Conservation (phyloP, 2,888 invertebrate genomes). For the Cetonia aurata region DNA sequence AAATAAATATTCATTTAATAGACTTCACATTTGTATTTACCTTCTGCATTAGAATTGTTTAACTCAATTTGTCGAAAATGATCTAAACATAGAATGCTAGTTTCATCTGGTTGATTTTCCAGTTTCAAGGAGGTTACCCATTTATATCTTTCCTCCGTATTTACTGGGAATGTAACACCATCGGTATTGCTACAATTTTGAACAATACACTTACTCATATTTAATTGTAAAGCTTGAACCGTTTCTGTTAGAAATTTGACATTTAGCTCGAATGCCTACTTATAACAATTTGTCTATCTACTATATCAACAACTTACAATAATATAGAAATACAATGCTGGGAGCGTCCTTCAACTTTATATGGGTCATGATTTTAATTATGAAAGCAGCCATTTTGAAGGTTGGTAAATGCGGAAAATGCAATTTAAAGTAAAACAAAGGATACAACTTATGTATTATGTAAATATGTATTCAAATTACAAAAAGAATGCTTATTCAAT, state of each 20-base stretch:
- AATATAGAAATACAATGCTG: too few species aligned
- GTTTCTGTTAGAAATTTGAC: slow-evolving; percentile 35
- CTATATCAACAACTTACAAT: too few species aligned
- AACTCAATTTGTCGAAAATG: slow-evolving; percentile 54
- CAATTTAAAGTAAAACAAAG: too few species aligned
- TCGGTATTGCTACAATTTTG: slow-evolving; percentile 58
- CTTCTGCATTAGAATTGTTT: slow-evolving; percentile 26
- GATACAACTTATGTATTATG: too few species aligned
- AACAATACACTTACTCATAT: slow-evolving; percentile 57
- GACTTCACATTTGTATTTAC: slow-evolving; percentile 32
- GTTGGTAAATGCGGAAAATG: too few species aligned
- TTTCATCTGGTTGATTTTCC: slow-evolving; percentile 47
- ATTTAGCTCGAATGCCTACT: slow-evolving; percentile 42
- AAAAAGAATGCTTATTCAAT: too few species aligned
- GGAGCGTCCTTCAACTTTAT: too few species aligned
- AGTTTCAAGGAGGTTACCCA: slow-evolving; percentile 58
- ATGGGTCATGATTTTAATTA: too few species aligned
- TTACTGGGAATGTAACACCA: slow-evolving; percentile 59
- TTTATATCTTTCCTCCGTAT: slow-evolving; percentile 53
- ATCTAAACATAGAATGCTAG: slow-evolving; percentile 59
- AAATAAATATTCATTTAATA: slow-evolving; percentile 22
- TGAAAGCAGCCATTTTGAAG: too few species aligned
- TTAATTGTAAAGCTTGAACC: slow-evolving; percentile 23
- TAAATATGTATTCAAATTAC: too few species aligned
- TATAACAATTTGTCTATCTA: slow-evolving; percentile 27